Evolutionary conservation across 2,113 vertebrate genomes (phyloP), one percentile per base, ranked within the genome.

Genomic region (Rhabdomys dilectus): DNA sequence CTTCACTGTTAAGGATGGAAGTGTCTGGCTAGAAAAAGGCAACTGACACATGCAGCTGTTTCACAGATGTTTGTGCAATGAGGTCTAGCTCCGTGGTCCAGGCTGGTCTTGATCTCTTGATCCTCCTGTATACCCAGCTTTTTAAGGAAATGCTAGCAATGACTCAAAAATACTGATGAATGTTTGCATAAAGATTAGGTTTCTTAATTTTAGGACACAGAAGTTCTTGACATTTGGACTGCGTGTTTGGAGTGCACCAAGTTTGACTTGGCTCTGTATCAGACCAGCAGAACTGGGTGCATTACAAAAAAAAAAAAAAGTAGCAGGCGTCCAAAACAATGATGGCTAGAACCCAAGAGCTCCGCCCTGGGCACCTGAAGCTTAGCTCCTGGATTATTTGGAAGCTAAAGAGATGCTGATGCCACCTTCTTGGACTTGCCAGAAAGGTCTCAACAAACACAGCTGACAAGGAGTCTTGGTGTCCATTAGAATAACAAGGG

Each of bases 101-200:
- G 42, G 29, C 58, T 90, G 29, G 19, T 31, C 73, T 62, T 6
- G 39, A 78, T 36, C 73, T 77, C 73, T 62, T 58, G 29, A 64
- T 48, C 31, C 58, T 17, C 21, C 7, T 48, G 58, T 42, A 48
- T 31, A 51, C 48, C 31, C 26, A 70, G 22, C 64, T 72, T 51
- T 75, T 80, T 10, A 45, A 78, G 81, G 94, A 93, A 97, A 72
- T 72, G 64, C 73, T 75, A 94, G 87, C 70, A 91, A 91, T 75
- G 81, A 90, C 64, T 96, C 34, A 66, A 96, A 94, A 94, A 96
- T 62, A 92, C 1, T 93, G 76, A 77, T 68, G 64, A 94, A 78
- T 94, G 78, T 96, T 96, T 97, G 66, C 76, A 88, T 97, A 92
- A 64, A 96, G 93, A 91, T 96, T 94, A 93, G 29, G 45, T 94